Conservation (phyloP, 1,140 invertebrate genomes). For the Hylyphantes graminicola region DNA sequence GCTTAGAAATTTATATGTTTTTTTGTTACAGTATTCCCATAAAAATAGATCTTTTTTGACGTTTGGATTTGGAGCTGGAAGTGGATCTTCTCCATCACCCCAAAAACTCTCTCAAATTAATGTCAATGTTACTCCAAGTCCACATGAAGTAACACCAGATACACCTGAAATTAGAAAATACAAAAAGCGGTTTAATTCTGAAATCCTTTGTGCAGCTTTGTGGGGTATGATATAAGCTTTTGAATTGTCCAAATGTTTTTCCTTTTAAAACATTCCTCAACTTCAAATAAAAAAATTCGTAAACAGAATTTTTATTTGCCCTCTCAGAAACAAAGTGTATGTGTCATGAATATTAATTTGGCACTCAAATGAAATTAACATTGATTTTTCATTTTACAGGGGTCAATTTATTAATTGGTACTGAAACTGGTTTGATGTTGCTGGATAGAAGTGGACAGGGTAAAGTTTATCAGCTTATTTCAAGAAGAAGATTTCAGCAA, state of each 20-base stretch:
- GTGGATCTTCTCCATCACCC: conserved; percentile 64
- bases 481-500: conserved; percentile 95
- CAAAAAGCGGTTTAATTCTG: conserved; percentile 88
- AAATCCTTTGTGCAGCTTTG: conserved; percentile 97
- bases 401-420: conserved; percentile 98
- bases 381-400: conserved; percentile 65
- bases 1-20: not conserved
- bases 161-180: conserved; percentile 99
- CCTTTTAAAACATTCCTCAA: not conserved
- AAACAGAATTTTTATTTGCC: not conserved
- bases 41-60: conserved; percentile 96
- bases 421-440: conserved; percentile 97
- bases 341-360: too few species aligned
- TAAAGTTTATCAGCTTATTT: conserved; percentile 99
- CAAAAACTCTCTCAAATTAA: conserved; percentile 94
- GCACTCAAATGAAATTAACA: not conserved
- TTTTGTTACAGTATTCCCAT: conserved; percentile 78
- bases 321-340: too few species aligned
- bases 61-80: conserved; percentile 89
- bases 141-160: conserved; percentile 87
- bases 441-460: conserved; percentile 98
- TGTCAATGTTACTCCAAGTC: conserved; percentile 95
- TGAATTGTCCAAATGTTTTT: not conserved
- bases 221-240: conserved; percentile 76
- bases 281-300: not conserved